phyloP scores from a whole-genome alignment of 2,113 vertebrate genomes.

The Lamprologus sp. region DNA sequence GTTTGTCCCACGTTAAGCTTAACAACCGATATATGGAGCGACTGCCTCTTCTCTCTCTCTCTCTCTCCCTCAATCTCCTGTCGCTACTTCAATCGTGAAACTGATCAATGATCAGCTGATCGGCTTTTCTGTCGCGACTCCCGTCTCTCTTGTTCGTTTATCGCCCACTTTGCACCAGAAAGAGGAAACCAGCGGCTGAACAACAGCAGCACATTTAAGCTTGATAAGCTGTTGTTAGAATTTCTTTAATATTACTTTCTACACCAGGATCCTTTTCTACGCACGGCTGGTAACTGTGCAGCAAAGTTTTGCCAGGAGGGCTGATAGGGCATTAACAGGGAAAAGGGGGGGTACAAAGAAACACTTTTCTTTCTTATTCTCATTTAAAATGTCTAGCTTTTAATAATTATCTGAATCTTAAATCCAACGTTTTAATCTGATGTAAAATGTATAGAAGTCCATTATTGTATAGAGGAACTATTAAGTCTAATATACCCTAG shows the following conservation, averaged over 20 bases:
- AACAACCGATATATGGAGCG: background rate
- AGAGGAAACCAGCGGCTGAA: background rate
- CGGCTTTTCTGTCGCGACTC: background rate
- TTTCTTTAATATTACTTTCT: background rate
- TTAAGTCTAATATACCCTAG: background rate
- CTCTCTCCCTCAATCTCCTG: accelerated
- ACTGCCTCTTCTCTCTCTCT: background rate
- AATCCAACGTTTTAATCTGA: accelerated
- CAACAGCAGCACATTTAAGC: background rate
- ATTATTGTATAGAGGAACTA: background rate
- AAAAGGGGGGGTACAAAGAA: background rate
- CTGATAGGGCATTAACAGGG: too few relatives aligned
- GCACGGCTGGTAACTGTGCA: too few relatives aligned
- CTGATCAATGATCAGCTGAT: background rate
- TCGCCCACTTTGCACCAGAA: background rate
- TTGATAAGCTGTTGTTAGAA: background rate
- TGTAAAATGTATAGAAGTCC: background rate
- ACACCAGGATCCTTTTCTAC: background rate
- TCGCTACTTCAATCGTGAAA: accelerated
- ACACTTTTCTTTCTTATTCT: background rate
- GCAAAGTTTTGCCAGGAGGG: too few relatives aligned
- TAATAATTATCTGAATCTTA: background rate
- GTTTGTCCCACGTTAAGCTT: background rate
- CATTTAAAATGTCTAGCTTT: background rate
- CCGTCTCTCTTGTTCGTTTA: accelerated